A percentile compares a stretch with the other conserved stretches of the same genome.
phyloP scores from a whole-genome alignment of 1,140 invertebrate species.

The Pantala flavescens region DNA sequence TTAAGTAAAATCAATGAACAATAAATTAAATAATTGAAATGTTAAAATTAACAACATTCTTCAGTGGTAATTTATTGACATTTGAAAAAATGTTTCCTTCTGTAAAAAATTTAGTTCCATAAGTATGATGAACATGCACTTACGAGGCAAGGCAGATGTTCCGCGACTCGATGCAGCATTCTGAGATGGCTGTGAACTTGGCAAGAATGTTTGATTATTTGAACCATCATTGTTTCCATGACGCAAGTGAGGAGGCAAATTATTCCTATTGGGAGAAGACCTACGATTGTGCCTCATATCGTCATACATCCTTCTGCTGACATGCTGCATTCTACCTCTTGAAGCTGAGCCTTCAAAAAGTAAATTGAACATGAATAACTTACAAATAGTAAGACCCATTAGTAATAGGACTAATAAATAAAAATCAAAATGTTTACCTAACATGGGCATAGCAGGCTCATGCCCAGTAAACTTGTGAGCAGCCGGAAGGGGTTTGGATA shows the following conservation, averaged over 20 bases:
- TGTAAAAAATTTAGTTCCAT: too few species aligned
- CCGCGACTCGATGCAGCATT: neutral
- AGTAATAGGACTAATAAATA: too few species aligned
- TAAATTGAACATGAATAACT: neutral
- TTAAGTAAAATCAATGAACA: too few species aligned
- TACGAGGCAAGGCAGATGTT: neutral
- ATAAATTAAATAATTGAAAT: too few species aligned
- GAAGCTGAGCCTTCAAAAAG: neutral
- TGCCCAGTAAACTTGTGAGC: constrained; percentile 13
- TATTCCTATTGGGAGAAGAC: neutral
- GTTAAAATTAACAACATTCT: too few species aligned
- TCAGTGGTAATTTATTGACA: too few species aligned
- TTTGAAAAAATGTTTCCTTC: too few species aligned
- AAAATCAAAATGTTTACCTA: constrained; percentile 12
- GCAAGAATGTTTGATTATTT: neutral
- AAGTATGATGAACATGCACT: neutral
- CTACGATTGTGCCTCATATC: neutral
- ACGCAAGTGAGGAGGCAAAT: neutral
- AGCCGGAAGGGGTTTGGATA: neutral
- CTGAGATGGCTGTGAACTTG: neutral
- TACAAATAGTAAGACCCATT: too few species aligned
- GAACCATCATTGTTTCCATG: neutral
- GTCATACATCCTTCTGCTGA: neutral
- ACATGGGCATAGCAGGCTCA: constrained; percentile 25
- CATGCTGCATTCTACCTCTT: constrained; percentile 12